Percentiles rank a stretch among this genome's conserved stretches.
phyloP scores from a whole-genome alignment of 2,113 vertebrate species.

The Mandrillus leucophaeus region DNA sequence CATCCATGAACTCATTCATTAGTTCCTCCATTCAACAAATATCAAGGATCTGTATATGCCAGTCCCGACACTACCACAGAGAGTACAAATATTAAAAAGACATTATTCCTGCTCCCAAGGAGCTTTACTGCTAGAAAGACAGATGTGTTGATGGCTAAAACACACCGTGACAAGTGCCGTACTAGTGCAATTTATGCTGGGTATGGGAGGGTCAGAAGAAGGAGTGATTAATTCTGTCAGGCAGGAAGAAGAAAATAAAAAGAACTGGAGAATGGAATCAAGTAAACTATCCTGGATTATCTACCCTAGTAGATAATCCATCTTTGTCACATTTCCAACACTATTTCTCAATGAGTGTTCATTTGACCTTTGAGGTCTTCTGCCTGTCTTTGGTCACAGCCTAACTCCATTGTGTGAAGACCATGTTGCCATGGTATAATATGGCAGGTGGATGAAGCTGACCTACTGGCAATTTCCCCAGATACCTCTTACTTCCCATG shows the following conservation, averaged over 20 bases:
- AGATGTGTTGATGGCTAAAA: constrained; percentile 12
- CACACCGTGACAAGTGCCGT: background rate
- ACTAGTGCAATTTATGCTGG: background rate
- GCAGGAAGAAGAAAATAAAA: constrained; percentile 20
- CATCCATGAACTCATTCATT: background rate
- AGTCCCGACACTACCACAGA: background rate
- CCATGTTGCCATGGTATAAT: background rate
- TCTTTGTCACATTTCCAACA: background rate
- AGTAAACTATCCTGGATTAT: background rate
- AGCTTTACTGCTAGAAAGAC: background rate
- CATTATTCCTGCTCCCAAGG: background rate
- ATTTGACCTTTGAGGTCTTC: background rate
- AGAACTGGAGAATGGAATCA: background rate
- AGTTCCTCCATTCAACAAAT: background rate
- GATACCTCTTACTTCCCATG: background rate
- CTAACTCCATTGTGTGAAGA: background rate
- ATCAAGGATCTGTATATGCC: background rate
- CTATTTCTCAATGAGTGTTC: background rate
- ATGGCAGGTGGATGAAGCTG: background rate
- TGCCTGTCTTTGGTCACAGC: background rate
- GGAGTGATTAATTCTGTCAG: constrained; percentile 19
- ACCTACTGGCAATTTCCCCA: background rate
- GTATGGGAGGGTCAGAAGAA: background rate
- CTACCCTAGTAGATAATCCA: background rate
- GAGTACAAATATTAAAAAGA: background rate